Evolutionary conservation across 53 echinoderm and acorn worm genomes (phyloP).

Genomic region (Henricia sp.): DNA sequence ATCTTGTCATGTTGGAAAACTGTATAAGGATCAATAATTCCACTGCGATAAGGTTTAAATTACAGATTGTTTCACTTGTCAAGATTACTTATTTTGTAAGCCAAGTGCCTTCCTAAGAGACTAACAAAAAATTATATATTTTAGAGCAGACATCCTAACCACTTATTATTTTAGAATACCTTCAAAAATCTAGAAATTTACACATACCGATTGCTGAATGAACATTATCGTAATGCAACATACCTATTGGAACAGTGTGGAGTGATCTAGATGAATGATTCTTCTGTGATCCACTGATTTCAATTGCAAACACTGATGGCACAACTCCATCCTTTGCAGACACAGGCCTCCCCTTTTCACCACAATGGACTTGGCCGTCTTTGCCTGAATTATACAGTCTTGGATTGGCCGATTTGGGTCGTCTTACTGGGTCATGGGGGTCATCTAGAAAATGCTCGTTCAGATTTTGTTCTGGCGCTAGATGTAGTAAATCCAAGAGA

Average conservation of each 20-base stretch:
- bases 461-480: slow-evolving; percentile 33
- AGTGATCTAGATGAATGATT: slow-evolving; percentile 33
- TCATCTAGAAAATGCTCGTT: slow-evolving; percentile 47
- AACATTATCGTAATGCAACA: too few relatives aligned
- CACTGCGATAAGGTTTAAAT: too few relatives aligned
- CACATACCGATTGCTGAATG: too few relatives aligned
- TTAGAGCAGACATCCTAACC: too few relatives aligned
- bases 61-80: too few relatives aligned
- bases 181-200: too few relatives aligned
- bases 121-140: too few relatives aligned
- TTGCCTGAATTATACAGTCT: slow-evolving; percentile 34
- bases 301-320: slow-evolving; percentile 43
- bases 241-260: slow-evolving; percentile 51
- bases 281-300: slow-evolving; percentile 2
- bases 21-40: too few relatives aligned
- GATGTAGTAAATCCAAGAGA: not conserved
- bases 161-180: not conserved
- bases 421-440: slow-evolving; percentile 35
- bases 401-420: slow-evolving; percentile 59
- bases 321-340: slow-evolving; percentile 17
- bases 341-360: slow-evolving; percentile 32
- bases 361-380: slow-evolving; percentile 13
- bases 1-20: too few relatives aligned
- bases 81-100: too few relatives aligned
- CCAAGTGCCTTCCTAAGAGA: too few relatives aligned